Evolutionary conservation across 2,888 invertebrate species (phyloP).

Genomic region (Colletes collaris): DNA sequence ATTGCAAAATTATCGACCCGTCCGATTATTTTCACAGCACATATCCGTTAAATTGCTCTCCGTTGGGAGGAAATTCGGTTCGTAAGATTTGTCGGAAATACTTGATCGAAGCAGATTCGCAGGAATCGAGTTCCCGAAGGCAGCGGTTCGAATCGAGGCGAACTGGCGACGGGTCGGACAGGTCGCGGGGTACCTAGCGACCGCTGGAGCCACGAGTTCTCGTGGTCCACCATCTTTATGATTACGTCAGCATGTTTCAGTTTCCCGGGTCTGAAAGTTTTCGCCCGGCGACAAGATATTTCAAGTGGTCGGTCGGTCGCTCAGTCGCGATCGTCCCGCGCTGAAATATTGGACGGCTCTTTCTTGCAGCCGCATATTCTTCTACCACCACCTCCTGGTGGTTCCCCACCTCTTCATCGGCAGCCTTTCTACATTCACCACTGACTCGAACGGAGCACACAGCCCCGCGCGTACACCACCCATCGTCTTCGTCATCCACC

Average conservation of each 20-base stretch:
- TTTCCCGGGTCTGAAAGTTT: conserved; percentile 81
- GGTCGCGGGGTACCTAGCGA: conserved; percentile 61
- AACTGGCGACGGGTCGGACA: conserved; percentile 57
- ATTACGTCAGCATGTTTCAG: conserved; percentile 83
- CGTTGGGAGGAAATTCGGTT: neutral
- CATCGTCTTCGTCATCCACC: conserved; percentile 62
- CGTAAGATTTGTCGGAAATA: neutral
- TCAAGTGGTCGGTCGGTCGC: conserved; percentile 81
- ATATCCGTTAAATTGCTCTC: too few species aligned
- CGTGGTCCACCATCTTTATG: conserved; percentile 77
- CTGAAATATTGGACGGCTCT: conserved; percentile 82
- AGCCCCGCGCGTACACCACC: conserved; percentile 39
- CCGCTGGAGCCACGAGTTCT: conserved; percentile 50
- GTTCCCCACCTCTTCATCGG: conserved; percentile 44
- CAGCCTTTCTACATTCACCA: conserved; percentile 36
- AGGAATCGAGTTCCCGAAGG: neutral
- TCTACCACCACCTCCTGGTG: conserved; percentile 59
- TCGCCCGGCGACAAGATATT: conserved; percentile 82
- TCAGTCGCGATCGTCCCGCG: conserved; percentile 75
- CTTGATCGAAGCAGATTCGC: conserved; percentile 4
- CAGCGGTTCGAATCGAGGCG: conserved; percentile 41
- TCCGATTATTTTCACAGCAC: too few species aligned
- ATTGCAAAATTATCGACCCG: too few species aligned
- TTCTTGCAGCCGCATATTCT: conserved; percentile 81
- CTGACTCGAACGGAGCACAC: conserved; percentile 20